Evolutionary conservation across 2,888 invertebrate genomes (phyloP).

Genomic region (Drosophila gaucha): DNA sequence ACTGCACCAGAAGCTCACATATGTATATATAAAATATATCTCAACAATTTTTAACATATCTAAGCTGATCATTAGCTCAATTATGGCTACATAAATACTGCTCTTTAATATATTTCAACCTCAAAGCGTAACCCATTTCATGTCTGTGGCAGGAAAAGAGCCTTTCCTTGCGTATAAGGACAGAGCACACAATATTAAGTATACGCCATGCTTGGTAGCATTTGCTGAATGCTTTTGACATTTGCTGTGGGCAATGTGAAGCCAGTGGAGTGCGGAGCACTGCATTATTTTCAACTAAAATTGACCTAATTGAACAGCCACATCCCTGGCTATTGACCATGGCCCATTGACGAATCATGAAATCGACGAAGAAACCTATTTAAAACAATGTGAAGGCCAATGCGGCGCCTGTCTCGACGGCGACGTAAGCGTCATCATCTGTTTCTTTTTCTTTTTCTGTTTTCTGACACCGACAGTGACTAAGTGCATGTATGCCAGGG

Average conservation of each 20-base stretch:
- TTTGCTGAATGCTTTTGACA: conserved; percentile 15
- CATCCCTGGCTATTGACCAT: conserved; percentile 7
- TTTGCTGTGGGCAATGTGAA: conserved; percentile 30
- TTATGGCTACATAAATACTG: background rate
- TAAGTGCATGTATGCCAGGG: conserved; percentile 52
- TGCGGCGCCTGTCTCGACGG: conserved; percentile 7
- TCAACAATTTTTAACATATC: no score
- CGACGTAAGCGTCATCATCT: conserved; percentile 7
- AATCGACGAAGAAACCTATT: conserved; percentile 31
- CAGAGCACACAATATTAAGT: conserved; percentile 8
- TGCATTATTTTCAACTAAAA: conserved; percentile 29
- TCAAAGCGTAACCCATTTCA: background rate
- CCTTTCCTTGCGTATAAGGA: background rate
- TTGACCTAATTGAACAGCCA: conserved; percentile 38
- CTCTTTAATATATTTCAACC: background rate
- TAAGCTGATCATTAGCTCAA: background rate
- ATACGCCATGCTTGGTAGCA: conserved; percentile 23
- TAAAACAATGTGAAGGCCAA: conserved; percentile 38
- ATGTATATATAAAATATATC: background rate
- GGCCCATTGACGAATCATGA: conserved; percentile 20
- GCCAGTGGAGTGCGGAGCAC: background rate
- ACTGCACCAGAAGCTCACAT: background rate
- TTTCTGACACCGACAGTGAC: conserved; percentile 54
- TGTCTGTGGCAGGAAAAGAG: background rate
- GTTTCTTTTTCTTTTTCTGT: background rate